Evolutionary conservation across 1,140 invertebrate genomes (phyloP), one percentile per base, ranked within the genome.

Genomic region (Coboldia fuscipes): DNA sequence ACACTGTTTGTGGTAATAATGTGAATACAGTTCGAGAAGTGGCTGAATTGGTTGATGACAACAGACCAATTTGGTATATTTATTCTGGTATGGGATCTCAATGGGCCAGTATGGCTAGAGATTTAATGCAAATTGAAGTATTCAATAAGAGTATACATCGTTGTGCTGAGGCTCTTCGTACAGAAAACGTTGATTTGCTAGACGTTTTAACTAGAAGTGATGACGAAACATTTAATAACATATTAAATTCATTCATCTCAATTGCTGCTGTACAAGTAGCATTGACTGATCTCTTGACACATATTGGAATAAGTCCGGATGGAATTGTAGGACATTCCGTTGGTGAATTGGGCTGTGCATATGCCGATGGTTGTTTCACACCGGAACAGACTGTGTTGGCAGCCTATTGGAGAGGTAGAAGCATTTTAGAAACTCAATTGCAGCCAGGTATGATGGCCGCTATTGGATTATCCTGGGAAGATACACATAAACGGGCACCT

Each of bases 21-120:
- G 50, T 45, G 6, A 41, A 40, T 0, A 32, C 44, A 13, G 44
- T 50, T 12, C 46, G 57, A 3, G 62, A 66, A 29, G 42, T 60
- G 2, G 22, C 39, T 4, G 47, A 58, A 16, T 42, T 41, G n/a
- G 37, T 49, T 10, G 51, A 50, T 23, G 69, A 74, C 21, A 68
- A 66, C 39, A 66, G 81, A 18, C 88, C 88, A 1, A 57, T 97
- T 17, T 97, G 88, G 82, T 94, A 72, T 54, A 64, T 97, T 23
- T 97, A 92, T 57, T 81, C 88, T 30, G 93, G 92, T 22, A 96
- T 97, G 89, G 93, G 92, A 9, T 75, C 77, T 23, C 92, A 98
- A 60, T 97, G 90, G 90, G 62, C 74, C 29, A 85, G 84, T 39
- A 97, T 97, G 90, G 89, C 71, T 4, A 72, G 72, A 46, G 65